Base-by-base conservation (phyloP, 2,888 invertebrate species). In the Conus canariensis region DNA sequence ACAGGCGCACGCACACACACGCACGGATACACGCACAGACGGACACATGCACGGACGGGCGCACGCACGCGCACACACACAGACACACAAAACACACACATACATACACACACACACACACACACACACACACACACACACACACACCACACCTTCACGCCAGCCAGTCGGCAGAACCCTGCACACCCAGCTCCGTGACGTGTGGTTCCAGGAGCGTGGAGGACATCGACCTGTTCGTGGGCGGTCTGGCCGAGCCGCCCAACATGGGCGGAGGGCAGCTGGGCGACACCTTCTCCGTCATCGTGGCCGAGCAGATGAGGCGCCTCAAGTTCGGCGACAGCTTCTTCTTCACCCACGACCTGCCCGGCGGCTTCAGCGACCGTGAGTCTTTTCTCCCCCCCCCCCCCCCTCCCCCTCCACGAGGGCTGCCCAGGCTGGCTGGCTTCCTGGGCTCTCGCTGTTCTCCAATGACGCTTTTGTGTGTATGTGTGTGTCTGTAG, bases 181-280 rank as follows among this genome's bases (percentile, higher is more conserved):
- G 45, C 45, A 3, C 45, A 4, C 45, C 45, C 45, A 45, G 45
- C 45, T 3, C 45, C 45, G 45, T 45, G 45, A 45, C 45, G 4
- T 45, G 45, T 45, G 45, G 86, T 45, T 16, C 14, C 88, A 88
- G 88, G 30, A 67, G 25, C 45, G 45, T 83, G 60, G 83, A 88
- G 22, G 88, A 88, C 88, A 67, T 88, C 22, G 88, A 88, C 64
- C 88, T 88, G 82, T 83, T 88, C 14, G 88, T 88, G 67, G 88
- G 88, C 4, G 88, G 88, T 4, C 83, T 88, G 64, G 59, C 83
- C 3, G 88, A 88, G 88, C 88, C 83, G 6, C 67, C 88, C n/a
- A 80, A 80, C 83, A 6, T 2, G 30, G 45, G 22, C 22, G 88
- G 88, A 16, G 88, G 88, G 1, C 83, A 83, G 83, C 56, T 88